Percentiles rank a stretch among this genome's conserved stretches.
These are phyloP conservation scores for Drosophila funebris DNA, from an alignment of 1,140 invertebrate species.

Conservation along the genomic window DNA sequence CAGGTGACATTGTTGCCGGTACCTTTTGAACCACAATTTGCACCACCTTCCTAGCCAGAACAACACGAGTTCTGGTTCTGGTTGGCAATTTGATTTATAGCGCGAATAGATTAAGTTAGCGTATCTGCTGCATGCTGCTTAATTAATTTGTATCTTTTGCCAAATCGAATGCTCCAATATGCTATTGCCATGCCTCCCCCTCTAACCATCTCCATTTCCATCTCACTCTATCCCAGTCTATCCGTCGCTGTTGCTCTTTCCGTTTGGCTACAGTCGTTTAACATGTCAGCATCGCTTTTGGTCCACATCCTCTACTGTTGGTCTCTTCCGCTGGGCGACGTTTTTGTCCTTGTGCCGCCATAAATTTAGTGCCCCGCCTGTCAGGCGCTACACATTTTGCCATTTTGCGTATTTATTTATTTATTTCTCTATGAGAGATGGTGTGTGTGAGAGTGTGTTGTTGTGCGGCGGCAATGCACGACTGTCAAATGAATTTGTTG, in stretches of 20 bases:
- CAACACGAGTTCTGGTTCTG: conserved; percentile 12
- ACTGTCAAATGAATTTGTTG: conserved; percentile 63
- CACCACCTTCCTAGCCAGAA: conserved; percentile 19
- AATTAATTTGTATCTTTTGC: conserved; percentile 81
- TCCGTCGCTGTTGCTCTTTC: conserved; percentile 4
- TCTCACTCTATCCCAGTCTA: background rate
- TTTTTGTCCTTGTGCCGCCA: conserved; percentile 75
- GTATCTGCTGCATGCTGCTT: conserved; percentile 73
- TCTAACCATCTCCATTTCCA: background rate
- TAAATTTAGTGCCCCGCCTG: conserved; percentile 74
- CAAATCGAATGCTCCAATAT: conserved; percentile 68
- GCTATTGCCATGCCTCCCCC: background rate
- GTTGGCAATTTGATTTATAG: conserved; percentile 77
- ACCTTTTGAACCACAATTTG: conserved; percentile 59
- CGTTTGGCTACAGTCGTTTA: conserved; percentile 72
- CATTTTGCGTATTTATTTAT: conserved; percentile 67
- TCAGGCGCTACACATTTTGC: conserved; percentile 57
- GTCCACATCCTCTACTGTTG: conserved; percentile 20
- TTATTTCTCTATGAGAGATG: conserved; percentile 56
- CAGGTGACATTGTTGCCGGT: conserved; percentile 68
- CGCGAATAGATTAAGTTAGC: conserved; percentile 76
- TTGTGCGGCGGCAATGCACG: conserved; percentile 31
- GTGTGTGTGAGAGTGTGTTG: background rate
- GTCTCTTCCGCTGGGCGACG: conserved; percentile 67
- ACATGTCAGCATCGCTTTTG: conserved; percentile 65